Percentiles rank a stretch among this genome's conserved stretches.
Evolutionary conservation across 2,888 invertebrate genomes (phyloP).

Genomic region (Drosophila pegasa): DNA sequence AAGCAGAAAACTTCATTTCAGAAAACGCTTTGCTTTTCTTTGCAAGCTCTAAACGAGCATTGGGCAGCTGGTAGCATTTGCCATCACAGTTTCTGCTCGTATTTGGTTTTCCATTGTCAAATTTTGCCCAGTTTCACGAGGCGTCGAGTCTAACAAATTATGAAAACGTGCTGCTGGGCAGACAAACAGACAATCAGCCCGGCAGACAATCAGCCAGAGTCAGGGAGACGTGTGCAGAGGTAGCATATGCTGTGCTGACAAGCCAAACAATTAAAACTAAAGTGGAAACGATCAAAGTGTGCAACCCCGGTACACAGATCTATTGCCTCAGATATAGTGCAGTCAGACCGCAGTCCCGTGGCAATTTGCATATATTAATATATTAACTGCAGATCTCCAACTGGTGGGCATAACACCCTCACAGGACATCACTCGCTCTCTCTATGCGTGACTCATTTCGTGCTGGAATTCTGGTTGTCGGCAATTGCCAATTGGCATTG

Average conservation of each 20-base stretch:
- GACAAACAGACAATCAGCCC: neutral
- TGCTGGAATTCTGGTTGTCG: constrained; percentile 37
- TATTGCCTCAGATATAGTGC: constrained; percentile 53
- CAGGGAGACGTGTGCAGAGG: neutral
- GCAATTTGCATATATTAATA: constrained; percentile 83
- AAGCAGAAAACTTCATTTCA: neutral
- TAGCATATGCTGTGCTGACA: constrained; percentile 71
- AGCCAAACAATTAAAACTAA: constrained; percentile 82
- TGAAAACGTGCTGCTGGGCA: constrained; percentile 42
- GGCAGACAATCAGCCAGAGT: constrained; percentile 3
- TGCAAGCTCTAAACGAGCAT: neutral
- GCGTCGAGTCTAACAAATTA: constrained; percentile 61
- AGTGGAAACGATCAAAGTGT: constrained; percentile 83
- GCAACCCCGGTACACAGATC: constrained; percentile 65
- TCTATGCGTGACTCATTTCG: constrained; percentile 68
- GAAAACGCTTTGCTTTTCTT: neutral
- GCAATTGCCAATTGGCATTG: constrained; percentile 72
- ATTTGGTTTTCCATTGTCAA: neutral
- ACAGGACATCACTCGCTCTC: constrained; percentile 27
- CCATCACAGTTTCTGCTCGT: neutral
- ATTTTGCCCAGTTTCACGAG: constrained; percentile 15
- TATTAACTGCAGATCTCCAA: constrained; percentile 55
- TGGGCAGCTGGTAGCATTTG: neutral
- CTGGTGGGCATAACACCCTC: constrained; percentile 44
- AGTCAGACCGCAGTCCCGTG: constrained; percentile 53